These are phyloP conservation scores for Anagrus nilaparvatae DNA, from an alignment of 1,140 invertebrate genomes.

Conservation along the genomic window DNA sequence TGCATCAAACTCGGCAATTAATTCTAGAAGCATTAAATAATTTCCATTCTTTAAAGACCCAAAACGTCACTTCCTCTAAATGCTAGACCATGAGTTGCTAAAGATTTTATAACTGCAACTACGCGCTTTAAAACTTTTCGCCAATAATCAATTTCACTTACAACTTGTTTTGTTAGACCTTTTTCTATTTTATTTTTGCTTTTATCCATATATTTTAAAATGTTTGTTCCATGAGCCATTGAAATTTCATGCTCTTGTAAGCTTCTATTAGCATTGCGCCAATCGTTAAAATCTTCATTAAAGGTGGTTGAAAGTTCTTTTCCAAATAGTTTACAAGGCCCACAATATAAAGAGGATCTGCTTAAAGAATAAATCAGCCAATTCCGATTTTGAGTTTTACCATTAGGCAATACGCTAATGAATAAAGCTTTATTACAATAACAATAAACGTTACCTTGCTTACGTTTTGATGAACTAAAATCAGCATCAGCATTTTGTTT, in stretches of 20 bases:
- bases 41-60: constrained; percentile 21
- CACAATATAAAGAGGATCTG: constrained; percentile 21
- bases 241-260: constrained; percentile 22
- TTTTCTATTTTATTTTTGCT: constrained; percentile 3
- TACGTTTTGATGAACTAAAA: constrained; percentile 16
- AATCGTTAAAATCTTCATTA: constrained; percentile 23
- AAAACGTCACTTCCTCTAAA: constrained; percentile 22
- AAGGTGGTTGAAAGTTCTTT: constrained; percentile 15
- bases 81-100: constrained; percentile 18
- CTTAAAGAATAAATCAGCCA: constrained; percentile 24
- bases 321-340: constrained; percentile 21
- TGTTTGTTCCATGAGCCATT: constrained; percentile 14
- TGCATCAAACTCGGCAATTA: constrained; percentile 27
- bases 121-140: constrained; percentile 21
- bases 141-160: constrained; percentile 17
- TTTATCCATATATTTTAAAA: constrained; percentile 11
- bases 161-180: background rate
- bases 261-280: constrained; percentile 20
- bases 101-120: constrained; percentile 18
- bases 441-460: constrained; percentile 12
- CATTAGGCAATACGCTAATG: constrained; percentile 19
- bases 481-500: constrained; percentile 18
- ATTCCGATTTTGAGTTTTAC: constrained; percentile 17
- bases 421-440: constrained; percentile 19
- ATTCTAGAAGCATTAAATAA: constrained; percentile 24